Percentiles rank a stretch among this genome's conserved stretches.
Evolutionary conservation across 2,113 vertebrate genomes (phyloP).

Genomic region (Peromyscus californicus): DNA sequence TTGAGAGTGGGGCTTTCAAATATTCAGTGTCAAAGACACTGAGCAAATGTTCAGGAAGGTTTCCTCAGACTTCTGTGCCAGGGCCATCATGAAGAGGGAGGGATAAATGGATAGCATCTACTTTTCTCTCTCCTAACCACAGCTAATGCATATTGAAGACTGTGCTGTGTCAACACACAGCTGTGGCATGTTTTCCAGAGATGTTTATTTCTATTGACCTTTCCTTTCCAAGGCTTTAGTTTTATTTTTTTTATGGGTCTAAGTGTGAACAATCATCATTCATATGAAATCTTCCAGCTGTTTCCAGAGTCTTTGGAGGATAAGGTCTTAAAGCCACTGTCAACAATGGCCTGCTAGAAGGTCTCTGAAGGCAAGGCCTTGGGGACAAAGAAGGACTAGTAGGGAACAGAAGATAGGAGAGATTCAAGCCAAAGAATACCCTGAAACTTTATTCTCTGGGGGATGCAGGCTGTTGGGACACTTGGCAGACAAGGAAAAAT

Average conservation of each 20-base stretch:
- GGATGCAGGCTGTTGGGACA: neutral
- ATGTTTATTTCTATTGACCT: constrained; percentile 77
- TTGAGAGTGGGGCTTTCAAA: constrained; percentile 39
- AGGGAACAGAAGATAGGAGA: neutral
- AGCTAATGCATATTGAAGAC: constrained; percentile 51
- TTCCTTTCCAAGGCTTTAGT: constrained; percentile 35
- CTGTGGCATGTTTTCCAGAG: constrained; percentile 43
- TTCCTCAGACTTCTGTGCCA: constrained; percentile 51
- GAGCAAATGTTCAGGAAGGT: neutral
- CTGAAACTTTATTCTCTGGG: neutral
- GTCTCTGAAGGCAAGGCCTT: neutral
- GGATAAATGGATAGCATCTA: neutral
- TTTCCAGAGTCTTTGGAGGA: constrained; percentile 26
- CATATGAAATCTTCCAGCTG: constrained; percentile 74
- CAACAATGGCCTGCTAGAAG: neutral
- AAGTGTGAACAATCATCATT: constrained; percentile 72
- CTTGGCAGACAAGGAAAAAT: neutral
- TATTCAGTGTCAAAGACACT: neutral
- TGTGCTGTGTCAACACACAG: constrained; percentile 33
- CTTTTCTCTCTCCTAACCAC: constrained; percentile 57
- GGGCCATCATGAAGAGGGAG: neutral
- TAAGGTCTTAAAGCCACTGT: neutral
- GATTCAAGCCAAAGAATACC: neutral
- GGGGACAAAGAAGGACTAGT: neutral
- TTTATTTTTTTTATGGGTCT: constrained; percentile 30